Evolutionary conservation across 2,888 invertebrate species (phyloP).

Genomic region (Cenopis cana): DNA sequence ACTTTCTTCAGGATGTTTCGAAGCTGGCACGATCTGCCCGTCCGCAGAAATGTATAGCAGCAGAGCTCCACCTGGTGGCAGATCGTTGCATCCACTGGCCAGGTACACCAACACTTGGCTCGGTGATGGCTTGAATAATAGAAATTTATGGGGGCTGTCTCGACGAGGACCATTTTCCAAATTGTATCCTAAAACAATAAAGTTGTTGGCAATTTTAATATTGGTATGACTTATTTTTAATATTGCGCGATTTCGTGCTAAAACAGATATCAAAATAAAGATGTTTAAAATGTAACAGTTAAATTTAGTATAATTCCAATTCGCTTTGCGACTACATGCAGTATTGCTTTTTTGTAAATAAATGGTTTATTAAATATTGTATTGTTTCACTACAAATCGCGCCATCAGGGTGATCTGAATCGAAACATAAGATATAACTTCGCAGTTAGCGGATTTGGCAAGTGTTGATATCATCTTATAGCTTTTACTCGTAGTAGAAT

Average conservation of each 20-base stretch:
- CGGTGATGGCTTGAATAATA: constrained; percentile 97
- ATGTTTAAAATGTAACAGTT: too few species aligned
- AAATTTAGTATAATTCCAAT: background rate
- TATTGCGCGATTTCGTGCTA: too few species aligned
- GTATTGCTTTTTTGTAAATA: too few species aligned
- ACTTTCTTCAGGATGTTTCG: constrained; percentile 95
- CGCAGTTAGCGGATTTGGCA: background rate
- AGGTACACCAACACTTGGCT: constrained; percentile 97
- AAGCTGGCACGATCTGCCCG: constrained; percentile 91
- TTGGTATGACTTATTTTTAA: too few species aligned
- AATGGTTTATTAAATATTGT: background rate
- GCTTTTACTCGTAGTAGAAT: background rate
- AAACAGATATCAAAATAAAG: too few species aligned
- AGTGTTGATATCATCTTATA: background rate
- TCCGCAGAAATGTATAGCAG: constrained; percentile 97
- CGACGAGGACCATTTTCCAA: constrained; percentile 50
- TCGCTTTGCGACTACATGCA: background rate
- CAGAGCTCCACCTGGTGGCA: constrained; percentile 95
- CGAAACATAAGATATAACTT: background rate
- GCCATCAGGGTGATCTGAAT: background rate
- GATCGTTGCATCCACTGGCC: constrained; percentile 96
- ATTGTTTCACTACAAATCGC: background rate
- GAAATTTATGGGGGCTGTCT: constrained; percentile 96
- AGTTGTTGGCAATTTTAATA: background rate
- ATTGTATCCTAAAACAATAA: constrained; percentile 52